Conservation (phyloP, 2,888 invertebrate genomes). For the Mimumesa dahlbomi region DNA sequence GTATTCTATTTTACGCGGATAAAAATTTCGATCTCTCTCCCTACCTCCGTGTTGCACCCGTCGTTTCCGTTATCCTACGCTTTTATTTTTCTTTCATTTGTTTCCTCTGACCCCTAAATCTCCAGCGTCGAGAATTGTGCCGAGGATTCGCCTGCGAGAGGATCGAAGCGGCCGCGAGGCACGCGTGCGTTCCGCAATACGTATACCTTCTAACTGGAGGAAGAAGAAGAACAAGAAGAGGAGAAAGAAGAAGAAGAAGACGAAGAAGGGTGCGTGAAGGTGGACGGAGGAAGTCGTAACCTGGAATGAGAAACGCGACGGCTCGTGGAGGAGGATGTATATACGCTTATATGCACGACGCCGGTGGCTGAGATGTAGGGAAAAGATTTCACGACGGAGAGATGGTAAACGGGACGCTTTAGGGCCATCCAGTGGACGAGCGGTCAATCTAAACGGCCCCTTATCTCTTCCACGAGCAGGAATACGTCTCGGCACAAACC, state of each 20-base stretch:
- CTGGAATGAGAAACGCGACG: conserved; percentile 56
- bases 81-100: background rate
- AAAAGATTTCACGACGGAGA: conserved; percentile 71
- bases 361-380: conserved; percentile 66
- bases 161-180: conserved; percentile 10
- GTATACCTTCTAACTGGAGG: background rate
- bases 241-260: background rate
- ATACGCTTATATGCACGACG: conserved; percentile 36
- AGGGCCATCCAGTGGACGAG: conserved; percentile 76
- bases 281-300: conserved; percentile 57
- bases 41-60: background rate
- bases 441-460: conserved; percentile 79
- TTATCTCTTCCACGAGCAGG: conserved; percentile 68
- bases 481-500: conserved; percentile 44
- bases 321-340: conserved; percentile 36
- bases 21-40: conserved; percentile 71
- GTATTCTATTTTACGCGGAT: conserved; percentile 77
- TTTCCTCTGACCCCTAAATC: conserved; percentile 27
- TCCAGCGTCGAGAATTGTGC: conserved; percentile 15
- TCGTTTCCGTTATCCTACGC: background rate
- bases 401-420: conserved; percentile 78
- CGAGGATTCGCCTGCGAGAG: conserved; percentile 1
- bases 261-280: conserved; percentile 5
- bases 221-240: background rate
- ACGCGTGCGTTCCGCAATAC: conserved; percentile 6